phyloP scores from a whole-genome alignment of 2,113 vertebrate genomes.

The Oxygymnocypris stewartii region DNA sequence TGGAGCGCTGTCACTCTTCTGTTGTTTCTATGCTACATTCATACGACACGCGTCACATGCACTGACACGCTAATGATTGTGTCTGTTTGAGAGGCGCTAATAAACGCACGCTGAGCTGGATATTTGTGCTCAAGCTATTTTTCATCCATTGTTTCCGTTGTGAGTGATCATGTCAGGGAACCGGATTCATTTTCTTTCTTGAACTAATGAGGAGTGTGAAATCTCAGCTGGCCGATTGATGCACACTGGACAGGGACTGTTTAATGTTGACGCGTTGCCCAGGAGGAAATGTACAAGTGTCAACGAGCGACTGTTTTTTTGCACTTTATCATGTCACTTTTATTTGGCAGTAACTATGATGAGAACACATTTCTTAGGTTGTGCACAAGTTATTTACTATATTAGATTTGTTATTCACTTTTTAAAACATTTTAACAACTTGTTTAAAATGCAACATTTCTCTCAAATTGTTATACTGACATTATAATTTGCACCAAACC shows the following conservation, averaged over 20 bases:
- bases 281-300: background rate
- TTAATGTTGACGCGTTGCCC: background rate
- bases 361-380: background rate
- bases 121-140: slow-evolving; percentile 10
- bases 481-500: background rate
- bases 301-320: background rate
- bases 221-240: background rate
- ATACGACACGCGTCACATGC: background rate
- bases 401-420: background rate
- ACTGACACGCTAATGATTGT: slow-evolving; percentile 7
- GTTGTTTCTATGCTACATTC: slow-evolving; percentile 14
- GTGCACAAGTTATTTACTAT: background rate
- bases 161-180: background rate
- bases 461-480: background rate
- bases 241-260: background rate
- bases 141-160: background rate
- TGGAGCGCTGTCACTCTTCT: slow-evolving; percentile 53
- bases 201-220: slow-evolving; percentile 10
- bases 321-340: background rate
- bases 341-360: background rate
- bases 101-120: background rate
- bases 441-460: background rate
- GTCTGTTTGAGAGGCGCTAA: slow-evolving; percentile 11
- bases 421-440: background rate
- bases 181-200: background rate